Conservation (phyloP, 1,140 invertebrate species). For the Hestina assimilis region DNA sequence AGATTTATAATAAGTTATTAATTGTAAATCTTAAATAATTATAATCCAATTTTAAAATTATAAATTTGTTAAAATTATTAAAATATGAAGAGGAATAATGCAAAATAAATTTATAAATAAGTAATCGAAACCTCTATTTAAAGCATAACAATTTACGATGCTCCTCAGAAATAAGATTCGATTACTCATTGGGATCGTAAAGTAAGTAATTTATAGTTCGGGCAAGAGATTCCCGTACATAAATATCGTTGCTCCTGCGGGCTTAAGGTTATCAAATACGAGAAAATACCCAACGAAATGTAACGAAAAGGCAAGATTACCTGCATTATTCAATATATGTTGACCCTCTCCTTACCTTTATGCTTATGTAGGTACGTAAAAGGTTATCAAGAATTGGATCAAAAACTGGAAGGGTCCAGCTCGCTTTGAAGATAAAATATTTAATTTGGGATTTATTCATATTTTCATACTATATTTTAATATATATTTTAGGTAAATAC, state of each 20-base stretch:
- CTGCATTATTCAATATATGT: slow-evolving; percentile 37
- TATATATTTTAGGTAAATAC: neutral
- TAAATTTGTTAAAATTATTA: no score
- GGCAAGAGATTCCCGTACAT: slow-evolving; percentile 34
- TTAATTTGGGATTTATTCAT: slow-evolving; percentile 3
- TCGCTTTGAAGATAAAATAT: neutral
- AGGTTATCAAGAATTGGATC: slow-evolving; percentile 23
- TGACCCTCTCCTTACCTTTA: slow-evolving; percentile 23
- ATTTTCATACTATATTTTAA: slow-evolving; percentile 1
- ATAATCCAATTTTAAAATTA: no score
- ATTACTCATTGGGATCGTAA: slow-evolving; percentile 57
- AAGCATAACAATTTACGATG: slow-evolving; percentile 53
- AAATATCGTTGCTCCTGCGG: slow-evolving; percentile 44
- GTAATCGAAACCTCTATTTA: slow-evolving; percentile 32
- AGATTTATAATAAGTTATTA: no score
- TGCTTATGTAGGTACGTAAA: slow-evolving; percentile 21
- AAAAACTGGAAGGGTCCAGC: slow-evolving; percentile 5
- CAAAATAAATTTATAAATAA: no score
- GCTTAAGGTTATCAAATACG: slow-evolving; percentile 38
- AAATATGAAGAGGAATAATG: no score
- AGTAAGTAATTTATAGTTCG: slow-evolving; percentile 57
- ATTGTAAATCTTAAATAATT: no score
- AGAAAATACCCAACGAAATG: slow-evolving; percentile 29
- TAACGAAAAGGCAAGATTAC: slow-evolving; percentile 35
- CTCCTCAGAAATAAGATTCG: slow-evolving; percentile 42